Base-by-base conservation (phyloP, 2,888 invertebrate species). In the Watsonalla cultraria region DNA sequence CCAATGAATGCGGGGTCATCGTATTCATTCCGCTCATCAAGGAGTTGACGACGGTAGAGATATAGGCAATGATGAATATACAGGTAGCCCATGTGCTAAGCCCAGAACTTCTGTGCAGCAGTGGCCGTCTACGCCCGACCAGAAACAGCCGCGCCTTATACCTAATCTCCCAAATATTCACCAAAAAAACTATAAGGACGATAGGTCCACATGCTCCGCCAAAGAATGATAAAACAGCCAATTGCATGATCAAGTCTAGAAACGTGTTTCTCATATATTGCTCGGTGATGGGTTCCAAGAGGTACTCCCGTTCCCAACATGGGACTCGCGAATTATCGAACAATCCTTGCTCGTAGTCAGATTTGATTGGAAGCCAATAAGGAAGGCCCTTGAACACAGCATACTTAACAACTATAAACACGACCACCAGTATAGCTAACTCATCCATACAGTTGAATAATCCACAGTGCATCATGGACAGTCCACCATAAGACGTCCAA, bases 401-500 rank as follows among this genome's bases (percentile, higher is more conserved):
- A 9, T 52, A 51, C 15, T 39, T 54, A 15, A 48, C 9, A 8
- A 54, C 35, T 33, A 51, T 48, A 11, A 45, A 42, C 6, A 52
- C 37, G 8, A 51, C 48, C 13, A 54, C 48, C n/a, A 51, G 15
- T 6, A 55, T 48, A 46, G 46, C 53, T 35, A 46, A 48, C 53
- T 93, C 92, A 15, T 91, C 84, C 8, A 92, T 77, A 71, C 93
- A 93, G 0, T 92, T 92, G 2, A 90, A 80, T 5, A 86, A 81
- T 59, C 84, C 84, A 61, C 91, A 92, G 63, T 78, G 68, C 59
- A 91, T 87, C 45, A 75, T 70, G 42, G 65, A 65, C 4, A 82
- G 66, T 15, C 72, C 70, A 1, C 51, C 49, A n/a, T 52, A 48
- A 7, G 42, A 45, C 15, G 53, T 34, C 51, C 54, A 54, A 4